Percentiles rank a stretch among this genome's conserved stretches.
These are phyloP conservation scores for Mastomys natalensis DNA, from an alignment of 2,113 vertebrate genomes.

Conservation along the genomic window DNA sequence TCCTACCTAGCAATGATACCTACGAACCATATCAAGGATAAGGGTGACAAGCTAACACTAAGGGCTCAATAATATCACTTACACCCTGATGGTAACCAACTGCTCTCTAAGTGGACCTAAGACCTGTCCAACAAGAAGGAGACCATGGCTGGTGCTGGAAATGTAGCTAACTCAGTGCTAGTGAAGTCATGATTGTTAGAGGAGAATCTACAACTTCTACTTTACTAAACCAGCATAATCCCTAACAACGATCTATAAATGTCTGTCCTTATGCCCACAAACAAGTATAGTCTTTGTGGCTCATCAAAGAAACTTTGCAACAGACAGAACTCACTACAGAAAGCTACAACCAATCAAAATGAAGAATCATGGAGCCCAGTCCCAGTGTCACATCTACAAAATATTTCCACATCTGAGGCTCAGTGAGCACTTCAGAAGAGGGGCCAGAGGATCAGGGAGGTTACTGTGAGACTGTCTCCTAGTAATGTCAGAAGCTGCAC, in stretches of 20 bases:
- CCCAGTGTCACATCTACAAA: background rate
- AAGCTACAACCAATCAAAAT: background rate
- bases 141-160: background rate
- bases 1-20: background rate
- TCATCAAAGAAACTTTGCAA: background rate
- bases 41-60: background rate
- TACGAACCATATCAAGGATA: background rate
- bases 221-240: background rate
- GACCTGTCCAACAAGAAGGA: no score
- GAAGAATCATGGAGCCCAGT: background rate
- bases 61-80: background rate
- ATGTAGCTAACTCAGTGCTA: background rate
- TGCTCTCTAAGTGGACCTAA: background rate
- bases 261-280: background rate
- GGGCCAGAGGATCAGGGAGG: background rate
- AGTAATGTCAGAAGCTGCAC: background rate
- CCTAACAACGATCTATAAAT: background rate
- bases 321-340: background rate
- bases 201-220: background rate
- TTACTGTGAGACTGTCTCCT: background rate
- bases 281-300: background rate
- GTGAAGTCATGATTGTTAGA: background rate
- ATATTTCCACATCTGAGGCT: background rate
- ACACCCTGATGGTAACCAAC: background rate
- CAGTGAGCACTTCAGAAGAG: background rate